Base-by-base conservation (phyloP, 2,797 vertebrate genomes). In the Cetoscarus ocellatus region DNA sequence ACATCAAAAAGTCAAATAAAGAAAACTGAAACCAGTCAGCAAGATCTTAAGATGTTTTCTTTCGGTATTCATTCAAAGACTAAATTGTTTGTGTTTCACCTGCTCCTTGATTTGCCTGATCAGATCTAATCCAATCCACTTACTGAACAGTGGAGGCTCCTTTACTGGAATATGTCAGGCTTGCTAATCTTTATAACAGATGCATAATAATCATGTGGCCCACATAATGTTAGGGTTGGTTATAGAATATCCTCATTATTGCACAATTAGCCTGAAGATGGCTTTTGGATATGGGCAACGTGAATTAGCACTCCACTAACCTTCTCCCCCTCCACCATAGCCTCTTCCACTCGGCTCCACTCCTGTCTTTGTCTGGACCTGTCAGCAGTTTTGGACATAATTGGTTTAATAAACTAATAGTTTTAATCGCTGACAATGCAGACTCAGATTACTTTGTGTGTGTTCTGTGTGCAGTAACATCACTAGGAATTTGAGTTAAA, bases 191-290 rank as follows among this genome's bases (percentile, higher is more conserved):
- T 3, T 12, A 18, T 60, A 45, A 70, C 65, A 42, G 73, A 79
- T 73, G 67, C 73, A 71, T 59, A 27, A 53, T 69, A 72, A 68
- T 61, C 75, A 54, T 74, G 57, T 38, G 55, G 79, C 77, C 78
- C 65, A 73, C 69, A 80, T 65, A 43, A 50, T 40, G 39, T 5
- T 1, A 40, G 7, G 7, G 7, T 13, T 50, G 69, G 78, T 86
- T 82, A 88, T 86, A 86, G 75, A 86, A 86, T 90, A 27, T 27
- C 27, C 85, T 88, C 82, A 80, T 90, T 85, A 89, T 77, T 84
- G 69, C 73, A 73, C 83, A 82, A 88, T 83, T 85, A 72, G 69
- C 71, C 63, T 53, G 64, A 85, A 90, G 75, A 78, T 80, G 87
- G 56, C 85, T 86, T 72, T 5, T 45, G 73, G 78, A 77, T 79